Conservation (phyloP, 2,888 invertebrate genomes). For the Drosophila cognata region DNA sequence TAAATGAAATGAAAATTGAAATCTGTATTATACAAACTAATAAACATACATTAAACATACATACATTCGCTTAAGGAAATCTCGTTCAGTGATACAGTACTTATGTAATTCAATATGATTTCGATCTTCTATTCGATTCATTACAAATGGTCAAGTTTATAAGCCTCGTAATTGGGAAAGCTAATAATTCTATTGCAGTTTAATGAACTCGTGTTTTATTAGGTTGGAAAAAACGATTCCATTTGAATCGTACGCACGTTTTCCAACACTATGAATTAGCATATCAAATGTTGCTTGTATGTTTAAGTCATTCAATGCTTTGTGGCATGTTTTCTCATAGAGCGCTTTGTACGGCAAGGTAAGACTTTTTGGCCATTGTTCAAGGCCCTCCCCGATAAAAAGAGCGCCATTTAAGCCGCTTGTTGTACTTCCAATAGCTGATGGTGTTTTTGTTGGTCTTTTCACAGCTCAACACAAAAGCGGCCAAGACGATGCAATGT, state of each 20-base stretch:
- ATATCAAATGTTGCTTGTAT: constrained; percentile 67
- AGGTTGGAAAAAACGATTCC: neutral
- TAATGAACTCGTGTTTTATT: constrained; percentile 21
- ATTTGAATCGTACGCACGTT: constrained; percentile 32
- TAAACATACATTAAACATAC: no score
- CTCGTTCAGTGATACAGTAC: neutral
- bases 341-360: constrained; percentile 24
- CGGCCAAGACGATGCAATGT: constrained; percentile 56
- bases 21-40: neutral
- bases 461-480: constrained; percentile 77
- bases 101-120: neutral
- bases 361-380: constrained; percentile 65
- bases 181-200: constrained; percentile 5
- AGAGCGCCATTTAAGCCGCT: constrained; percentile 76
- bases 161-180: neutral
- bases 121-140: neutral
- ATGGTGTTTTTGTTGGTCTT: constrained; percentile 56
- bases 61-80: neutral
- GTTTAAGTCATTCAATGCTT: constrained; percentile 60
- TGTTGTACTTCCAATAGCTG: constrained; percentile 52
- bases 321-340: constrained; percentile 53
- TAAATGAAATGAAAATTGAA: neutral
- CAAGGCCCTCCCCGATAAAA: constrained; percentile 39
- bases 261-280: constrained; percentile 64
- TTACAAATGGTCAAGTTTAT: neutral